Evolutionary conservation across 2,888 invertebrate species (phyloP), one percentile per base, ranked within the genome.

Genomic region (Cheilosia scutellata): DNA sequence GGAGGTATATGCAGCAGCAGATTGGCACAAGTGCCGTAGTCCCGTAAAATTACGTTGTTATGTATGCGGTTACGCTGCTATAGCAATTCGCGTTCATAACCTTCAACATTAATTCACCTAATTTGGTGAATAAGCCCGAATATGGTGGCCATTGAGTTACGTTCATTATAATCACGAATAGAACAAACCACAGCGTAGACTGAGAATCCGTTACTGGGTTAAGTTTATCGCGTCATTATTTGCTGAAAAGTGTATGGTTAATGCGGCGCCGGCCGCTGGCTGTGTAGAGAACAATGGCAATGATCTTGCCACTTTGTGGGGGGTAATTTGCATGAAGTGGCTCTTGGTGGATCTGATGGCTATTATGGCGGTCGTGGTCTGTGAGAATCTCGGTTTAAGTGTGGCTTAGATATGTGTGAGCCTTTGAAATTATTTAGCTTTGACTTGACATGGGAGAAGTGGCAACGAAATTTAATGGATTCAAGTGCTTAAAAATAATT

Each of bases 151-250:
- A 7, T 29, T 57, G n/a, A 3, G 20, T 16, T 16, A 13, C 27
- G 16, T 68, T 42, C 51, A 57, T 60, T 51, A 40, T 51, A 27
- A 20, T 29, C 58, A 20, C 60, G 44, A 58, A 58, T 31, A 70
- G 40, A 71, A 55, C 42, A 66, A 58, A 25, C 4, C 9, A 13
- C 20, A 27, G 37, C 47, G 31, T 44, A 53, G 62, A 53, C 6
- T 27, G 27, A 53, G 37, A 70, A 51, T 66, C 74, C 74, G 79
- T 83, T 83, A 83, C 33, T 79, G 40, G 83, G 83, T 79, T 78
- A 83, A 83, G 78, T 83, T 79, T 78, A 79, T 83, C 74, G 71
- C 63, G 62, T 71, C 63, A 83, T 78, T 74, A 58, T 68, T 72
- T 58, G 55, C 31, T 55, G 31, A 47, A 44, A 60, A 58, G 29